Conservation (phyloP, 2,797 vertebrate species). For the Pipistrellus pipistrellus region DNA sequence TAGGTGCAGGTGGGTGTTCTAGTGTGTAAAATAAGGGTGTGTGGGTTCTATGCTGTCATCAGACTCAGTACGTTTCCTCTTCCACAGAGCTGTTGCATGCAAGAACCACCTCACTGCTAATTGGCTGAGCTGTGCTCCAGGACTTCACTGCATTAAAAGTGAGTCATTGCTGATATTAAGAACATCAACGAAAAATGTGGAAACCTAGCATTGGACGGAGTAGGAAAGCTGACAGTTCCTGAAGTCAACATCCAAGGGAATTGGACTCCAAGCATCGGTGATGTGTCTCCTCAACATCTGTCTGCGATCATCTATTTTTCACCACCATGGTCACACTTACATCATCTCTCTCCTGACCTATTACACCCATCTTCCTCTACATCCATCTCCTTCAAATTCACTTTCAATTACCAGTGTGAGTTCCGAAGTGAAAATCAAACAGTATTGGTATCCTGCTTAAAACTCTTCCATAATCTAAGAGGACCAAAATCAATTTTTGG, state of each 20-base stretch:
- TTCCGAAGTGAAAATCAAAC: conserved; percentile 1
- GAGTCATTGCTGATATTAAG: conserved; percentile 15
- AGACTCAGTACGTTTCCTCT: not conserved
- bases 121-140: not conserved
- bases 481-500: not conserved
- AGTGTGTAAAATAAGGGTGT: not conserved
- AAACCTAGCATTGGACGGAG: not conserved
- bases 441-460: not conserved
- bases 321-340: not conserved
- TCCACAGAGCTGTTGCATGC: not conserved
- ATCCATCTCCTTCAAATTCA: not conserved
- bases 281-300: not conserved
- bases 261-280: not conserved
- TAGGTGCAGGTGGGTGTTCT: not conserved
- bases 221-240: conserved; percentile 17
- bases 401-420: not conserved
- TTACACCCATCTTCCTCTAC: not conserved
- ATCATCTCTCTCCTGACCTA: not conserved
- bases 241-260: not conserved
- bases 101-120: not conserved
- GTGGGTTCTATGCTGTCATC: not conserved
- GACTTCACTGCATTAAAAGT: not conserved
- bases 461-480: not conserved
- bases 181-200: not conserved
- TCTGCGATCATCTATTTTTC: not conserved